phyloP scores from a whole-genome alignment of 2,113 vertebrate genomes.

The Progne subis region DNA sequence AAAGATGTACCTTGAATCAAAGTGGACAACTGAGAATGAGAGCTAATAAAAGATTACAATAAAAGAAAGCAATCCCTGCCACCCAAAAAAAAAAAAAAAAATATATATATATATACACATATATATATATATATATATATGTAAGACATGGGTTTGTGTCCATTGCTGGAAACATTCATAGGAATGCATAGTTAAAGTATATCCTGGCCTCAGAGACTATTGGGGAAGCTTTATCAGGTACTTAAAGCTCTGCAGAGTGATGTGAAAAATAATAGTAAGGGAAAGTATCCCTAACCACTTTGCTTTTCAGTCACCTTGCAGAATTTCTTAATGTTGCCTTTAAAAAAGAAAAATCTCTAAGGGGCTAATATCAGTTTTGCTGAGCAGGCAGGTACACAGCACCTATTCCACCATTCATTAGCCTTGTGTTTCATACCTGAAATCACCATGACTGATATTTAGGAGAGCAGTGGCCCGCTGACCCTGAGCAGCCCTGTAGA shows the following conservation, averaged over 20 bases:
- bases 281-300: neutral
- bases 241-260: neutral
- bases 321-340: neutral
- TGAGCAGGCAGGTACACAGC: neutral
- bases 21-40: slow-evolving; percentile 51
- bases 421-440: neutral
- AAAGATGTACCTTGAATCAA: slow-evolving; percentile 51
- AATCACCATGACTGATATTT: neutral
- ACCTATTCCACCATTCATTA: neutral
- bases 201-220: neutral
- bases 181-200: neutral
- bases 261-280: neutral
- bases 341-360: neutral
- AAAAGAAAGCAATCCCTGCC: slow-evolving; percentile 1
- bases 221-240: neutral
- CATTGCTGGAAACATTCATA: neutral
- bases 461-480: neutral
- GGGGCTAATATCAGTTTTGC: neutral
- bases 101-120: neutral
- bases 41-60: slow-evolving; percentile 47
- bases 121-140: too few species aligned
- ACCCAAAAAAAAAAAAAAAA: neutral
- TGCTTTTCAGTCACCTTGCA: neutral
- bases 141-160: neutral
- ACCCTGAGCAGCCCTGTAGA: neutral